These are phyloP conservation scores for Aromia moschata DNA, from an alignment of 2,888 invertebrate species.

Conservation along the genomic window DNA sequence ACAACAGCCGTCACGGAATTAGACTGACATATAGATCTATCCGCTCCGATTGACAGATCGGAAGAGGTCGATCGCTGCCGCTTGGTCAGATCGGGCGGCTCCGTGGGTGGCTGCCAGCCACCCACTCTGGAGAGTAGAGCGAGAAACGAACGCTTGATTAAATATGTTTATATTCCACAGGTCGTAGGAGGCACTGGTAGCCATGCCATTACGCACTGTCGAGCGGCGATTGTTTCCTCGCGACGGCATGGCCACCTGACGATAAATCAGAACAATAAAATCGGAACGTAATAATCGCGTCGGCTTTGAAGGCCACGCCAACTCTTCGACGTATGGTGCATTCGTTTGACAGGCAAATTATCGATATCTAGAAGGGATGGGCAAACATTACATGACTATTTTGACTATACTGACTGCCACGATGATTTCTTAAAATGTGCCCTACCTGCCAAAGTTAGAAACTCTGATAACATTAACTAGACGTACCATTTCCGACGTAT, in stretches of 20 bases:
- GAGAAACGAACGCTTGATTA: slow-evolving; percentile 18
- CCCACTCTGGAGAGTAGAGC: slow-evolving; percentile 13
- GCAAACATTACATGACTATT: too few relatives aligned
- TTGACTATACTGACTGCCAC: too few relatives aligned
- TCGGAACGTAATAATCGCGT: slow-evolving; percentile 19
- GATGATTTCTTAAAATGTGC: too few relatives aligned
- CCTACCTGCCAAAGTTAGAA: too few relatives aligned
- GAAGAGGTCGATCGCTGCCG: slow-evolving; percentile 33
- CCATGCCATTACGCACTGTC: slow-evolving; percentile 24
- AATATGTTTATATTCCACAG: slow-evolving; percentile 21
- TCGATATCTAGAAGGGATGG: too few relatives aligned
- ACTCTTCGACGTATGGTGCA: too few relatives aligned
- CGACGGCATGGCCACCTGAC: slow-evolving; percentile 30
- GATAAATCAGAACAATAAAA: slow-evolving; percentile 36
- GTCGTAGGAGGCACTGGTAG: slow-evolving; percentile 26
- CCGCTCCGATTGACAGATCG: slow-evolving; percentile 39
- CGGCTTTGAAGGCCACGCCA: slow-evolving; percentile 2
- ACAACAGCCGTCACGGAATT: slow-evolving; percentile 36
- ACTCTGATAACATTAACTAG: too few relatives aligned
- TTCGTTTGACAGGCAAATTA: too few relatives aligned
- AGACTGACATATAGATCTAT: slow-evolving; percentile 36
- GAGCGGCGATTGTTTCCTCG: slow-evolving; percentile 32
- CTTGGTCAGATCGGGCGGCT: slow-evolving; percentile 33
- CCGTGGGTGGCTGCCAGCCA: slow-evolving; percentile 34
- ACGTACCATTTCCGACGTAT: too few relatives aligned